These are phyloP conservation scores for Leptinotarsa lineolata DNA, from an alignment of 1,140 invertebrate species.

Conservation along the genomic window DNA sequence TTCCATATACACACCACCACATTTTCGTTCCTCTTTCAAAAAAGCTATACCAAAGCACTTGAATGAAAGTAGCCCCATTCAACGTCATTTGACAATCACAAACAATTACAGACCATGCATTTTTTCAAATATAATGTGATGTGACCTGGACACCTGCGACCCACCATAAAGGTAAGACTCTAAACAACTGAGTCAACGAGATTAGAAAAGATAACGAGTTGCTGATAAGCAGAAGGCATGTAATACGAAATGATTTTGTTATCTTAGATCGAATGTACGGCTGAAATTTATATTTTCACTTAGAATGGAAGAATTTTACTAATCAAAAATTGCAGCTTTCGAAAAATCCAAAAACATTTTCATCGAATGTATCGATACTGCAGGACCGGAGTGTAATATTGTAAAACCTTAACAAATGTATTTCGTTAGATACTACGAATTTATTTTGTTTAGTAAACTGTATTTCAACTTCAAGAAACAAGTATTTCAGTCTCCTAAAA, in stretches of 20 bases:
- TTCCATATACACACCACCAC: not conserved
- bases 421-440: no score
- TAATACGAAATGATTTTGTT: not conserved
- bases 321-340: no score
- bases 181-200: not conserved
- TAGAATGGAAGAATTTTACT: no score
- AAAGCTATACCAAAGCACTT: not conserved
- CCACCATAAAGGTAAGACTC: not conserved
- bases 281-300: not conserved
- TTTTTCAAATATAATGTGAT: not conserved
- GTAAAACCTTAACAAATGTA: no score
- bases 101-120: not conserved
- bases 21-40: not conserved
- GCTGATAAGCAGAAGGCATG: not conserved
- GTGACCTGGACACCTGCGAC: not conserved
- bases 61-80: not conserved
- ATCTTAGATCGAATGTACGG: not conserved
- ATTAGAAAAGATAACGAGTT: not conserved
- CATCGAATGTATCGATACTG: no score
- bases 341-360: no score
- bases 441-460: no score
- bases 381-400: no score
- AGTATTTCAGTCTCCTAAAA: no score
- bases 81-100: not conserved
- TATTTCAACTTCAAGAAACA: no score